Evolutionary conservation across 2,888 invertebrate genomes (phyloP), one percentile per base, ranked within the genome.

Genomic region (Zaprionus lineosus): DNA sequence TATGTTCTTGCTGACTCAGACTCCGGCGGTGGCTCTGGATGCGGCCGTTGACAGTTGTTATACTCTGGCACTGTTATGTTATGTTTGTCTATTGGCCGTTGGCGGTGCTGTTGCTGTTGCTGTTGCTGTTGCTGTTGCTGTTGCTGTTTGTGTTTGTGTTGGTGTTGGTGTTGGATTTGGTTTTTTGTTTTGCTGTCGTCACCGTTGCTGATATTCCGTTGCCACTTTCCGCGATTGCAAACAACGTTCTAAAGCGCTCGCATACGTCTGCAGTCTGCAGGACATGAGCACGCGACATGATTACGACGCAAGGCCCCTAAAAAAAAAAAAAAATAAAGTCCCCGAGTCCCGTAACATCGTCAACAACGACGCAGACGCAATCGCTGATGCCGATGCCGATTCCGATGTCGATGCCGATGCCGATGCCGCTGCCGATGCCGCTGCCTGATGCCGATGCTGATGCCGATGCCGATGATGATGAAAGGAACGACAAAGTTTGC

Each of bases 171-270:
- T 4, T 28, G 18, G n/a, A n/a, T n/a, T n/a, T n/a, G n/a, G n/a
- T n/a, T n/a, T n/a, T n/a, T n/a, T n/a, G n/a, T 47, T 28, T 26
- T 63, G 52, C 63, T 62, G 74, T 66, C 73, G 68, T 61, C 56
- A 58, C 69, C 52, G 67, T 59, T 53, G 51, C 52, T 68, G 53
- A 43, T 64, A 51, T 55, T 59, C 69, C 66, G 69, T 74, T 65
- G 63, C 73, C 78, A 77, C 83, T 74, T 83, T 83, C 76, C 79
- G 83, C 71, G 76, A 63, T 83, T 74, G 76, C 76, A 79, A 83
- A 79, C 79, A 74, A 71, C 79, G 76, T 83, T 83, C 76, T 79
- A 71, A 79, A 76, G 74, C 76, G 74, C 74, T 81, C 79, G 76
- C 74, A 76, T 76, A 79, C 83, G 79, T 79, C 74, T 79, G 83